Base-by-base conservation (phyloP, 1,140 invertebrate genomes). In the Drosophila orena region DNA sequence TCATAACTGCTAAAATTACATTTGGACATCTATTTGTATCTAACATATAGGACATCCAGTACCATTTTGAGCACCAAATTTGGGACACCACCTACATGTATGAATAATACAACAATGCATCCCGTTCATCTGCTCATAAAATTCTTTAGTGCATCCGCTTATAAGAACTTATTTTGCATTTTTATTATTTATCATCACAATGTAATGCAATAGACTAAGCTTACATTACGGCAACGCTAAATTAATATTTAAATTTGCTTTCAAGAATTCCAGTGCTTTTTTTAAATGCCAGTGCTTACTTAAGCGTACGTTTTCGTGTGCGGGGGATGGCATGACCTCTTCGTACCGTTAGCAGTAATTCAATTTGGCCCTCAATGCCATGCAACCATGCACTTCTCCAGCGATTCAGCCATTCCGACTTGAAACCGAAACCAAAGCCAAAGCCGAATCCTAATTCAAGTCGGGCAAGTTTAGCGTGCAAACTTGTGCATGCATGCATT, bases 401-500 rank as follows among this genome's bases (percentile, higher is more conserved):
- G 56, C 30, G 17, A 43, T 62, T 54, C 69, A 62, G 55, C 27
- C n/a, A 55, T 46, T 47, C 56, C 24, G 24, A 59, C 66, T 44
- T 46, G 35, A 54, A 56, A 56, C 50, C 30, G 40, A 74, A 55
- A 55, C 70, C 57, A 62, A 74, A 62, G 35, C n/a, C n/a, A n/a
- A n/a, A n/a, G n/a, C 71, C 69, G 30, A 73, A 52, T 73, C 69
- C 49, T 37, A 74, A 74, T 62, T 56, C 70, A 64, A 64, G 70
- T 74, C 44, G 43, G 34, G 24, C 44, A 60, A 72, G 66, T 72
- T 65, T 60, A 47, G 69, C 69, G 60, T 72, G 71, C 71, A 62
- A 72, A 49, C 50, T 73, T 73, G 54, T 38, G 40, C 70, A 74
- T 74, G 71, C 58, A 74, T 64, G 70, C 43, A 64, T 56, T 50